Percentiles rank a stretch among this genome's conserved stretches.
Evolutionary conservation across 2,113 vertebrate genomes (phyloP).

Genomic region (Nestor notabilis): DNA sequence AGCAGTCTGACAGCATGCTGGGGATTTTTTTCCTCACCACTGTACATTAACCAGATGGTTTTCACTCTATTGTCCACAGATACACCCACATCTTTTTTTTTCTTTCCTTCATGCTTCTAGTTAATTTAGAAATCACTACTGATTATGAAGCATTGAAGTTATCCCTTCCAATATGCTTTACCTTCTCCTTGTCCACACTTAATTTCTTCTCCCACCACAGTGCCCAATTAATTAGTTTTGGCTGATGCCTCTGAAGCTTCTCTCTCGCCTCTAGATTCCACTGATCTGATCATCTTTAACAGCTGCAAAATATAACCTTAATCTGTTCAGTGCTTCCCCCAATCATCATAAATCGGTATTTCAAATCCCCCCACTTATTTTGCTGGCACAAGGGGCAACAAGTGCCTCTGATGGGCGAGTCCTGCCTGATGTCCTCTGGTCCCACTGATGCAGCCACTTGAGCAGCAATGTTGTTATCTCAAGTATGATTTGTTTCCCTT

Average conservation of each 20-base stretch:
- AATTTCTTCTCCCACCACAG: constrained; percentile 18
- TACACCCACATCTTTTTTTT: constrained; percentile 45
- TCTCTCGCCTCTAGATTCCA: background rate
- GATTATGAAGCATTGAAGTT: background rate
- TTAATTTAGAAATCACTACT: constrained; percentile 54
- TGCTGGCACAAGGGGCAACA: rapidly evolving
- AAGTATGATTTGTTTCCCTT: background rate
- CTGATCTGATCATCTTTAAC: constrained; percentile 19
- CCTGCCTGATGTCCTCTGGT: background rate
- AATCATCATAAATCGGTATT: background rate
- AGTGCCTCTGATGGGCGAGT: background rate
- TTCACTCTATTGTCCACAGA: constrained; percentile 59
- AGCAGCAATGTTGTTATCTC: rapidly evolving
- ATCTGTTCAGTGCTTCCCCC: background rate
- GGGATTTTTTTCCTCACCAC: background rate
- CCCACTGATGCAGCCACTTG: rapidly evolving
- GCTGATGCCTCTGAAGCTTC: constrained; percentile 5
- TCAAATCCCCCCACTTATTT: background rate
- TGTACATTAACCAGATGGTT: constrained; percentile 64
- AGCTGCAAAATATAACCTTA: constrained; percentile 11
- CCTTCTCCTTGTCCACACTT: constrained; percentile 23
- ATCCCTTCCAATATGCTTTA: constrained; percentile 54
- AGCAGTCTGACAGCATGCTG: constrained; percentile 16
- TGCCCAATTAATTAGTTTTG: constrained; percentile 55
- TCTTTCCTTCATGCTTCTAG: background rate